Evolutionary conservation across 2,888 invertebrate genomes (phyloP).

Genomic region (Lucinisca nassula): DNA sequence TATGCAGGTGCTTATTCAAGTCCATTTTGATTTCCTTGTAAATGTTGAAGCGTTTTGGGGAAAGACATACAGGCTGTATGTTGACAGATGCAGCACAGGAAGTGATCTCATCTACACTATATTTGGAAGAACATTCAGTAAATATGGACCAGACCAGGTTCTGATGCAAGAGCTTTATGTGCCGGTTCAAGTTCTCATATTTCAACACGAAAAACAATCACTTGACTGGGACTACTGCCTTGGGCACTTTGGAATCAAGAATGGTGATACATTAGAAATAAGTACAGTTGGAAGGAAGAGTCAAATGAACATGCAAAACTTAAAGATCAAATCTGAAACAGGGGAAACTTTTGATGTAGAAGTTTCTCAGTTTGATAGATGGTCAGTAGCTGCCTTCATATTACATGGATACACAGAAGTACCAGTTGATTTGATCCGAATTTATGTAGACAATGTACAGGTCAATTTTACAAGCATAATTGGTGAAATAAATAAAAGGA

Average conservation of each 20-base stretch:
- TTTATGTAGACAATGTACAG: constrained; percentile 69
- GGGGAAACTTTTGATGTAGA: constrained; percentile 69
- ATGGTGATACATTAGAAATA: constrained; percentile 74
- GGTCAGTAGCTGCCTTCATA: constrained; percentile 83
- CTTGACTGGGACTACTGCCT: constrained; percentile 80
- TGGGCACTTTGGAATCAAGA: constrained; percentile 73
- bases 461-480: constrained; percentile 76
- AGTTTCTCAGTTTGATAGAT: constrained; percentile 81
- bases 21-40: constrained; percentile 75
- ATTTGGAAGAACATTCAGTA: constrained; percentile 78
- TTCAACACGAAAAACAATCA: constrained; percentile 71
- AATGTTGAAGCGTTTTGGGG: constrained; percentile 85
- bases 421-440: constrained; percentile 80
- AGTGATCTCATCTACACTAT: constrained; percentile 77
- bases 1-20: constrained; percentile 78
- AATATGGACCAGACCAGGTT: constrained; percentile 72
- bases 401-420: constrained; percentile 81
- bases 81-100: constrained; percentile 80
- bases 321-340: constrained; percentile 72
- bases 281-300: constrained; percentile 81
- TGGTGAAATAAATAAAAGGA: constrained; percentile 67
- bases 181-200: constrained; percentile 78
- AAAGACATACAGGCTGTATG: constrained; percentile 79
- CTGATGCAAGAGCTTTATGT: constrained; percentile 79
- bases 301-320: constrained; percentile 72